Base-by-base conservation (phyloP, 2,888 invertebrate species). In the Lithosia quadra region DNA sequence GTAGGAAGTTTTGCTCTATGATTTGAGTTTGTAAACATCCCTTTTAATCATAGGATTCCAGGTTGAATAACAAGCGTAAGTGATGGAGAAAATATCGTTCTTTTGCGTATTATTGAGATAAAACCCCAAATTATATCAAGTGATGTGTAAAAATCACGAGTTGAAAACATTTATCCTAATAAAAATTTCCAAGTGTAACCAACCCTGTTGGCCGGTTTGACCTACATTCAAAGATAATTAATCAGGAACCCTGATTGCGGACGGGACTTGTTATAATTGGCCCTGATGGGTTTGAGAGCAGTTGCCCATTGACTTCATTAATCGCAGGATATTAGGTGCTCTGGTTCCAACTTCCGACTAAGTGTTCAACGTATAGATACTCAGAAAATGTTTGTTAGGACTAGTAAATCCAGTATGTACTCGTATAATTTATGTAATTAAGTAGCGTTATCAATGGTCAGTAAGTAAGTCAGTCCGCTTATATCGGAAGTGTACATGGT, bases 171-270 rank as follows among this genome's bases (percentile, higher is more conserved):
- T n/a, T 0, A n/a, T 49, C n/a, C 8, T n/a, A 7, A 8, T 49
- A 2, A 49, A 49, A n/a, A n/a, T 9, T 43, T 43, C 5, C 28
- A 33, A 58, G 3, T 58, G 8, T 33, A 3, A 33, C 2, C 49
- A 65, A n/a, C 59, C 59, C 59, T 65, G 15, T 21, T 24, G n/a
- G 36, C 39, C 39, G 28, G 57, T 53, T 66, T 71, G 80, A 76
- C 80, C 78, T 65, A 78, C 57, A 78, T 79, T 58, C 24, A 56
- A 18, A 65, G 65, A 56, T 71, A 72, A 81, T 78, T 73, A 80
- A 60, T 63, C 61, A 28, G 57, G 55, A 62, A 59, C 60, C 56
- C 63, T 67, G 71, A 72, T 74, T 78, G 72, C 49, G 70, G 70
- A 64, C 71, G 65, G 56, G 49, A 68, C 60, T 36, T 64, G 68